A percentile compares a stretch with the other conserved stretches of the same genome.
Evolutionary conservation across 92 coral and sea anemone species (phyloP).

Genomic region (Zoanthus sansibaricus): DNA sequence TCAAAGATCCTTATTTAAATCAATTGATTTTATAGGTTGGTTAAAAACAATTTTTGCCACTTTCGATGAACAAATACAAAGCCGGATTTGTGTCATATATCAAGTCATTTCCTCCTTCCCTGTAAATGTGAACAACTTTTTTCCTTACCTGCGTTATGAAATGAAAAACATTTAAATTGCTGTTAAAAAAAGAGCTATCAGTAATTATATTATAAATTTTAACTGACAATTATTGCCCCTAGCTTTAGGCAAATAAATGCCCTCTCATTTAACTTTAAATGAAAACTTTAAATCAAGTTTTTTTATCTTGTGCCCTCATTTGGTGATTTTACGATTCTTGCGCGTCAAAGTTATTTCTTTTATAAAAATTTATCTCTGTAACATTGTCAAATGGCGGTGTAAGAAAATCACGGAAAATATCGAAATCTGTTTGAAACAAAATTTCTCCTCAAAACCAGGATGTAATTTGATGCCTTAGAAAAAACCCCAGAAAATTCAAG

Average conservation of each 20-base stretch:
- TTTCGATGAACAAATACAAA: too few species aligned
- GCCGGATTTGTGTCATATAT: too few species aligned
- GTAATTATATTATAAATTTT: slow-evolving; percentile 39
- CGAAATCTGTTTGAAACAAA: too few species aligned
- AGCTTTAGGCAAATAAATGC: slow-evolving; percentile 22
- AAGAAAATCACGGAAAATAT: too few species aligned
- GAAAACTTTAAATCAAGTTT: slow-evolving; percentile 28
- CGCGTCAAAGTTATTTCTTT: not conserved
- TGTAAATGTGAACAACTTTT: not conserved
- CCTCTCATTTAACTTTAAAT: slow-evolving; percentile 23
- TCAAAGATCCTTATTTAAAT: too few species aligned
- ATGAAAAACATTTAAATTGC: slow-evolving; percentile 3
- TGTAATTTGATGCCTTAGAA: too few species aligned
- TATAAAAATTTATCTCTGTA: slow-evolving; percentile 1
- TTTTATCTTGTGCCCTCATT: slow-evolving; percentile 31
- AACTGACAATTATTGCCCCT: slow-evolving; percentile 28
- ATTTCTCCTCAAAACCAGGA: too few species aligned
- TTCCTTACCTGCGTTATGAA: slow-evolving; percentile 17
- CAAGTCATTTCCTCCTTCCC: not conserved
- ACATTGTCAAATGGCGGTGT: not conserved
- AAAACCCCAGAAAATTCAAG: not conserved
- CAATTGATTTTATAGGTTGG: too few species aligned
- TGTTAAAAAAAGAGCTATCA: slow-evolving; percentile 21
- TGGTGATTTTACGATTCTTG: slow-evolving; percentile 22
- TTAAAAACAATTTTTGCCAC: too few species aligned